These are phyloP conservation scores for Hipposideros larvatus DNA, from an alignment of 2,797 vertebrate species.

Conservation along the genomic window DNA sequence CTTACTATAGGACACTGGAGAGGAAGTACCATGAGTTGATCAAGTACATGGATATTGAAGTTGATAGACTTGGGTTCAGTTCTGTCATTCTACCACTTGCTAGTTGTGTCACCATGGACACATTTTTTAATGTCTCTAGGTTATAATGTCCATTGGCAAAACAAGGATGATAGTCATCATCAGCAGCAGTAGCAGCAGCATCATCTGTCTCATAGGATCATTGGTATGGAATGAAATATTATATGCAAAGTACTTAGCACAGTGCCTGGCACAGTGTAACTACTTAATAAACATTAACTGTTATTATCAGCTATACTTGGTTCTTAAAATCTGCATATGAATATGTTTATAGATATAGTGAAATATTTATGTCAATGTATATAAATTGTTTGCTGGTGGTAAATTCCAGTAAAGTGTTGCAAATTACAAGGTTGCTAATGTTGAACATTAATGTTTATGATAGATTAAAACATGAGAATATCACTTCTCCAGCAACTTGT, in stretches of 20 bases:
- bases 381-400: conserved; percentile 48
- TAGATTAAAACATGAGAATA: conserved; percentile 70
- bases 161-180: not conserved
- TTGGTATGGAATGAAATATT: not conserved
- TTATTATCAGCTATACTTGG: conserved; percentile 40
- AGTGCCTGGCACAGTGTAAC: not conserved
- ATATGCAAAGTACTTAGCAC: conserved; percentile 5
- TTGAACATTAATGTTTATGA: conserved; percentile 68
- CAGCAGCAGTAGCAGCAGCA: too few relatives aligned
- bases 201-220: not conserved
- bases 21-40: not conserved
- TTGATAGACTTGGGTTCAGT: not conserved
- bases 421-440: conserved; percentile 61
- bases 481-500: conserved; percentile 41
- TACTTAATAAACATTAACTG: conserved; percentile 14
- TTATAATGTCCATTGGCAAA: conserved; percentile 25
- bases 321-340: conserved; percentile 35
- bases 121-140: not conserved
- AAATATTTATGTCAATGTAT: not conserved
- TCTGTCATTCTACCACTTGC: not conserved
- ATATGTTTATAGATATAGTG: conserved; percentile 56
- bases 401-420: conserved; percentile 63
- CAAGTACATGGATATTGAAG: not conserved
- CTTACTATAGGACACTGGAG: not conserved
- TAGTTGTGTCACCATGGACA: not conserved